Base-by-base conservation (phyloP, 1,140 invertebrate genomes). In the Zaprionus ghesquierei region DNA sequence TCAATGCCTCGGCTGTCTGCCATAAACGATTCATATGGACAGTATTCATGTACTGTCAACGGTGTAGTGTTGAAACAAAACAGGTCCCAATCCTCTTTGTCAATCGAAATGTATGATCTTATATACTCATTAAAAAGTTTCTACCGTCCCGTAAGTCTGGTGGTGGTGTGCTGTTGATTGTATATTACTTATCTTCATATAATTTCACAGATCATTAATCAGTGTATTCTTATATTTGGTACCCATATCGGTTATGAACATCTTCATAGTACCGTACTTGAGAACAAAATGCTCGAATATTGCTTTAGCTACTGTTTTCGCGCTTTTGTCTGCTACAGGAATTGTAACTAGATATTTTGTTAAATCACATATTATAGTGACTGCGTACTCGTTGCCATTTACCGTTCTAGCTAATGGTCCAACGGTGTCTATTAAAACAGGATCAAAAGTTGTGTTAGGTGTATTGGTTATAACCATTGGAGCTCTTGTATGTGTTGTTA, bases 201-300 rank as follows among this genome's bases (percentile, higher is more conserved):
- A 44, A 41, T 70, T 65, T n/a, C 38, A 55, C 8, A 79, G 23
- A 41, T 73, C 60, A 29, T 54, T 23, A 8, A 81, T 64, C 12
- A 62, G 22, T 76, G 75, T n/a, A 69, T 78, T 75, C 64, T 72
- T 69, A 64, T 81, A 78, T 44, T 81, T 75, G 18, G 65, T 62
- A 6, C 46, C 22, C 44, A 20, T 44, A 10, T 46, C 46, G 13
- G 29, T 25, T 23, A 35, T 49, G 27, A 62, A 23, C 20, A 27
- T 60, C 20, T 69, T 60, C 55, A 69, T 66, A 20, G 53, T 53
- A 63, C 61, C 49, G 20, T 54, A 63, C 46, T 50, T 29, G 2
- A 64, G 38, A 31, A 66, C 23, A 49, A 56, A 66, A 2, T 41
- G 38, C 56, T 81, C 69, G n/a, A n/a, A 60, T 41, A 81, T 79